A percentile compares a stretch with the other conserved stretches of the same genome.
Conservation (phyloP, 2,888 invertebrate genomes). For the Temnothorax rugatulus region DNA sequence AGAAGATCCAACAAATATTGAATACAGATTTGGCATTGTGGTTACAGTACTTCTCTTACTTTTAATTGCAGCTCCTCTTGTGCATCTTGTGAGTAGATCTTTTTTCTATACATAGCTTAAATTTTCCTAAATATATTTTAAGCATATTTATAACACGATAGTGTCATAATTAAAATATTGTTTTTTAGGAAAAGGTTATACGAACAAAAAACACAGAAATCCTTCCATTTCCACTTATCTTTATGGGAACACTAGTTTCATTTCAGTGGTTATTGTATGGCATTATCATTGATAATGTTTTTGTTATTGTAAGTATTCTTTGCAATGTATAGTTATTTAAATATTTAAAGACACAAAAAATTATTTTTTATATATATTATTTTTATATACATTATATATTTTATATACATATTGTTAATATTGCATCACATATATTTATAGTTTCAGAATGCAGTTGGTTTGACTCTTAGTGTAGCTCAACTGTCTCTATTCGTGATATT, state of each 20-base stretch:
- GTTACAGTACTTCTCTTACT: conserved; percentile 90
- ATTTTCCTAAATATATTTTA: conserved; percentile 18
- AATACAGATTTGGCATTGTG: conserved; percentile 91
- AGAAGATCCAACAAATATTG: conserved; percentile 90
- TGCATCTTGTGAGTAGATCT: conserved; percentile 88
- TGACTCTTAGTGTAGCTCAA: conserved; percentile 89
- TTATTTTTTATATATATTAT: not conserved
- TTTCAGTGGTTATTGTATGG: conserved; percentile 94
- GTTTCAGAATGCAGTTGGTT: conserved; percentile 91
- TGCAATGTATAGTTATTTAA: not conserved
- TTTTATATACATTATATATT: no score
- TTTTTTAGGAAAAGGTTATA: conserved; percentile 91
- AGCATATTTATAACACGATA: not conserved
- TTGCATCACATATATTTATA: conserved; percentile 85
- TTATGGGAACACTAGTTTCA: conserved; percentile 93
- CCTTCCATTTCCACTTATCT: conserved; percentile 95
- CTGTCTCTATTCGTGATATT: conserved; percentile 91
- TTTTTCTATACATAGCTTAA: not conserved
- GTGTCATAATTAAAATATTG: conserved; percentile 16
- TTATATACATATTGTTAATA: not conserved
- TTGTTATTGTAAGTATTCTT: conserved; percentile 91
- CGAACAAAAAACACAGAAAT: conserved; percentile 93
- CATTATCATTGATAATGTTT: conserved; percentile 91
- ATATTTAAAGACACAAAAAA: not conserved
- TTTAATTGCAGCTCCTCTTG: conserved; percentile 91